phyloP scores from a whole-genome alignment of 2,888 invertebrate species.

The Vanessa cardui region DNA sequence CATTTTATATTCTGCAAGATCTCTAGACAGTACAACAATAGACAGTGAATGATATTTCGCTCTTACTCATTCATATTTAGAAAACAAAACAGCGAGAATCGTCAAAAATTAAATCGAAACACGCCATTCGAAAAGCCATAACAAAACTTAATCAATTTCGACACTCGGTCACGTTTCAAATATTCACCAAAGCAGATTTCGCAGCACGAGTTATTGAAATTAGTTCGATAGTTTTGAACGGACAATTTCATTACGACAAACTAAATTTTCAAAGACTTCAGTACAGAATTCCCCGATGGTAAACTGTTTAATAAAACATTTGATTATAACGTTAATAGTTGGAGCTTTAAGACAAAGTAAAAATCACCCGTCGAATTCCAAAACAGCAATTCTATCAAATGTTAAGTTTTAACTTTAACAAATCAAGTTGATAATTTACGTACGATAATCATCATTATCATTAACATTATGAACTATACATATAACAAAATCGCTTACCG shows the following conservation, averaged over 20 bases:
- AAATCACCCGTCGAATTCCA: too few species aligned
- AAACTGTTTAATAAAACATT: too few species aligned
- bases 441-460: too few species aligned
- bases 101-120: conserved; percentile 11
- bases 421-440: too few species aligned
- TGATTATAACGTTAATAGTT: too few species aligned
- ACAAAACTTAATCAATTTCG: background rate
- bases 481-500: too few species aligned
- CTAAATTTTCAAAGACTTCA: background rate
- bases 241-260: background rate
- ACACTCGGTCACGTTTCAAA: background rate
- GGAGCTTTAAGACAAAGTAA: too few species aligned
- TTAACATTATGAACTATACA: too few species aligned
- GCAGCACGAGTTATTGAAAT: background rate
- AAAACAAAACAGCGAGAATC: conserved; percentile 15
- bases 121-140: background rate
- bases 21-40: conserved; percentile 10
- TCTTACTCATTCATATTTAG: conserved; percentile 21
- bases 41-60: background rate
- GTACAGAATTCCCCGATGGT: background rate
- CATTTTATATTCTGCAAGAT: conserved; percentile 6
- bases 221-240: background rate
- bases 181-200: background rate
- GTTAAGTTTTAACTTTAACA: too few species aligned
- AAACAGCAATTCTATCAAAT: too few species aligned